A percentile compares a stretch with the other conserved stretches of the same genome.
These are phyloP conservation scores for Slavum lentiscoides DNA, from an alignment of 2,888 invertebrate genomes.

Conservation along the genomic window DNA sequence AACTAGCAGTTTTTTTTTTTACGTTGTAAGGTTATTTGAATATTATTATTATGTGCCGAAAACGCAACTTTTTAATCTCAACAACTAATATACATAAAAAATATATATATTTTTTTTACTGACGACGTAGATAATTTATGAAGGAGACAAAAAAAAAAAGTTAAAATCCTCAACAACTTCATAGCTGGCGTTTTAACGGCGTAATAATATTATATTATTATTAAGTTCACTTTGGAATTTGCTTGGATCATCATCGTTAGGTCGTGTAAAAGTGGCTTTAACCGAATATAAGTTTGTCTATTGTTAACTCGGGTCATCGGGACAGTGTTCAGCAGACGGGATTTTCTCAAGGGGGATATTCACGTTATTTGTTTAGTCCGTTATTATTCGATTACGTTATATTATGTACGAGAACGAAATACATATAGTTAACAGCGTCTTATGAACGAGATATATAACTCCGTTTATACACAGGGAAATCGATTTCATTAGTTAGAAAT, in stretches of 20 bases:
- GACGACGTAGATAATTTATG: too few relatives aligned
- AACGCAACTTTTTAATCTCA: too few relatives aligned
- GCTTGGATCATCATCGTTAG: not conserved
- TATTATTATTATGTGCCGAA: too few relatives aligned
- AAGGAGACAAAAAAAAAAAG: too few relatives aligned
- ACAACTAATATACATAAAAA: too few relatives aligned
- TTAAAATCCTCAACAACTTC: too few relatives aligned
- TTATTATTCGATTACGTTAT: conserved; percentile 15
- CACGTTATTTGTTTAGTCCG: conserved; percentile 15
- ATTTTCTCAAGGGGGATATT: conserved; percentile 21
- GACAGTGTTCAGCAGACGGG: not conserved
- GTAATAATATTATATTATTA: too few relatives aligned
- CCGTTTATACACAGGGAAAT: conserved; percentile 1
- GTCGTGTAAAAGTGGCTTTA: not conserved
- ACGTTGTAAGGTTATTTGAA: too few relatives aligned
- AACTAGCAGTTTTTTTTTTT: too few relatives aligned
- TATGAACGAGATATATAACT: not conserved
- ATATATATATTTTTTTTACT: too few relatives aligned
- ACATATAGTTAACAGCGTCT: not conserved
- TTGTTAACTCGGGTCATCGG: conserved; percentile 12
- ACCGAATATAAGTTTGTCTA: not conserved
- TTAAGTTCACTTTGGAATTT: too few relatives aligned
- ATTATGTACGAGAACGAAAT: not conserved
- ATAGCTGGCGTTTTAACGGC: too few relatives aligned
- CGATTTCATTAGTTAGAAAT: not conserved